Evolutionary conservation across 2,797 vertebrate species (phyloP).

Genomic region (Synaphobranchus kaupii): DNA sequence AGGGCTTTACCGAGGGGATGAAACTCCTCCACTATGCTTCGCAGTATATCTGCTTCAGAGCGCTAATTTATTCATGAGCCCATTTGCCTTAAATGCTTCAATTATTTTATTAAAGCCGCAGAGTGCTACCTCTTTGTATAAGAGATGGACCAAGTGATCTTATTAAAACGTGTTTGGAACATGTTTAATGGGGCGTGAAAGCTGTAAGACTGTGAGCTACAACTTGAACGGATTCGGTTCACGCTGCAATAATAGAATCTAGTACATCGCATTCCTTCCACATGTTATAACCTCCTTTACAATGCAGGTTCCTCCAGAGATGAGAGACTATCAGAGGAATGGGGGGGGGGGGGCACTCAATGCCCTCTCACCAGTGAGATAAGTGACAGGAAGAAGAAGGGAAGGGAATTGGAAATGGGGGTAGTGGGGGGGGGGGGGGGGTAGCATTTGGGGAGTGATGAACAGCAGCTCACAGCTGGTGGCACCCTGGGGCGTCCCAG

Average conservation of each 20-base stretch:
- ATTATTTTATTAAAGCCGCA: slow-evolving; percentile 55
- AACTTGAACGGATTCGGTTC: background rate
- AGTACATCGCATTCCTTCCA: background rate
- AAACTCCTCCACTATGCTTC: slow-evolving; percentile 56
- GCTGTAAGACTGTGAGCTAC: background rate
- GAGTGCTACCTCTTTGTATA: slow-evolving; percentile 49
- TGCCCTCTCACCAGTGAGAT: background rate
- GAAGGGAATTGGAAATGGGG: background rate
- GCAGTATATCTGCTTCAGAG: slow-evolving; percentile 62
- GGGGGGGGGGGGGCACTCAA: background rate
- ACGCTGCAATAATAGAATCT: background rate
- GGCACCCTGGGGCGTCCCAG: background rate
- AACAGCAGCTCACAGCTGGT: background rate
- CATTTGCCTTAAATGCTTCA: slow-evolving; percentile 55
- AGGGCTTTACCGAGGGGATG: slow-evolving; percentile 48
- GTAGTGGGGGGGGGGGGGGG: background rate
- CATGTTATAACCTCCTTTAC: background rate
- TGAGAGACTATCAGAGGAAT: background rate
- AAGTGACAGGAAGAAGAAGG: background rate
- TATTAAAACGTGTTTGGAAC: slow-evolving; percentile 59
- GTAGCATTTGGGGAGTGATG: background rate
- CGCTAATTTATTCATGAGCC: slow-evolving; percentile 68
- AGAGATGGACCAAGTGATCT: slow-evolving; percentile 53
- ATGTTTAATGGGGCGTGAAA: slow-evolving; percentile 49
- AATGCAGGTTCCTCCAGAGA: background rate